Evolutionary conservation across 2,888 invertebrate genomes (phyloP).

Genomic region (Terebella lapidaria): DNA sequence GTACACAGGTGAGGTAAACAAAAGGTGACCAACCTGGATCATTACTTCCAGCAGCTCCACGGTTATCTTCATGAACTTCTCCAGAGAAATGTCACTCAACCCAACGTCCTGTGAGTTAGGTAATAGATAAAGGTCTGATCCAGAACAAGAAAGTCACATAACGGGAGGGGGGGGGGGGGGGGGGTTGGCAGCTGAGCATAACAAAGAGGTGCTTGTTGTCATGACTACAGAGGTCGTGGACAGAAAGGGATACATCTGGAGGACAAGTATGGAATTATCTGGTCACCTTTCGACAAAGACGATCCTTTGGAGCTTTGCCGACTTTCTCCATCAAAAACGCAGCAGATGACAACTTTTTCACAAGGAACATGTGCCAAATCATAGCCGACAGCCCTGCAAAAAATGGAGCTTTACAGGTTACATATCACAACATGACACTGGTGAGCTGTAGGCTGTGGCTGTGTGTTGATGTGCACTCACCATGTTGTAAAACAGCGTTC

Average conservation of each 20-base stretch:
- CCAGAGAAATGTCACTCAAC: slow-evolving; percentile 43
- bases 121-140: slow-evolving; percentile 10
- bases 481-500: slow-evolving; percentile 63
- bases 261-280: too few relatives aligned
- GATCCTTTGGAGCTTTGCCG: slow-evolving; percentile 77
- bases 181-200: neutral
- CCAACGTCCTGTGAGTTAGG: slow-evolving; percentile 51
- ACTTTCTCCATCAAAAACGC: slow-evolving; percentile 72
- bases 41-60: slow-evolving; percentile 60
- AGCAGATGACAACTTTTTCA: slow-evolving; percentile 70
- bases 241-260: too few relatives aligned
- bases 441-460: neutral
- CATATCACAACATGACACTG: neutral
- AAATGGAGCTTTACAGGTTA: neutral
- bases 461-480: slow-evolving; percentile 49
- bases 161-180: too few relatives aligned
- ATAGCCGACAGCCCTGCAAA: slow-evolving; percentile 70
- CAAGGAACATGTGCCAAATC: slow-evolving; percentile 85
- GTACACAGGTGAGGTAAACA: too few relatives aligned
- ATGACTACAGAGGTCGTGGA: neutral
- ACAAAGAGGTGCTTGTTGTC: neutral
- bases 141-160: neutral
- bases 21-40: slow-evolving; percentile 56
- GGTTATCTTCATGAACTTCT: slow-evolving; percentile 54
- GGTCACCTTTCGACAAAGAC: slow-evolving; percentile 63